These are phyloP conservation scores for Melitaea athalia DNA, from an alignment of 2,888 invertebrate species.

Conservation along the genomic window DNA sequence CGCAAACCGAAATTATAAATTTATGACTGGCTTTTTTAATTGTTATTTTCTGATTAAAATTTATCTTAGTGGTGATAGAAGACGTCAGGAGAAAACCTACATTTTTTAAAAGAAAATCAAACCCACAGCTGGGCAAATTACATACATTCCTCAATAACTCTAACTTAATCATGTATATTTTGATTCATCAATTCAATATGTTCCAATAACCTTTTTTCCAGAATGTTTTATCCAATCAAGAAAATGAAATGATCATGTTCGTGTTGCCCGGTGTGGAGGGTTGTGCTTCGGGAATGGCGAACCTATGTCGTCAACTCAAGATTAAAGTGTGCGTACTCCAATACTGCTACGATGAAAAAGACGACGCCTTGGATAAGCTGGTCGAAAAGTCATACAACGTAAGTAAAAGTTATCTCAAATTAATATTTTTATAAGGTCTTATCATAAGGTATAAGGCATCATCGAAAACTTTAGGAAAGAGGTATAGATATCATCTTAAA, in stretches of 20 bases:
- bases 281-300: conserved; percentile 77
- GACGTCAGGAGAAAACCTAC: too few species aligned
- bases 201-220: conserved; percentile 39
- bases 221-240: conserved; percentile 72
- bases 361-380: conserved; percentile 74
- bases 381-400: conserved; percentile 80
- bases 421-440: neutral
- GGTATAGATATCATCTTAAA: neutral
- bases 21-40: too few species aligned
- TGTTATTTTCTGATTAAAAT: too few species aligned
- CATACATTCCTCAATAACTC: too few species aligned
- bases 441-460: too few species aligned
- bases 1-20: too few species aligned
- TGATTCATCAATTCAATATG: too few species aligned
- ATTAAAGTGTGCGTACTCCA: conserved; percentile 80
- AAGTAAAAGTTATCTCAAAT: neutral
- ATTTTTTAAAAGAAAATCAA: too few species aligned
- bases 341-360: conserved; percentile 68
- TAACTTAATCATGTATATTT: too few species aligned
- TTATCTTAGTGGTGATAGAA: too few species aligned
- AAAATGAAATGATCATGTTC: conserved; percentile 77
- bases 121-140: too few species aligned
- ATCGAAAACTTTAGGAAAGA: neutral
- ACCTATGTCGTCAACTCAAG: conserved; percentile 76
- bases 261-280: conserved; percentile 88